Evolutionary conservation across 64 coral and sea anemone genomes (phyloP).

Genomic region (Montipora cactus): DNA sequence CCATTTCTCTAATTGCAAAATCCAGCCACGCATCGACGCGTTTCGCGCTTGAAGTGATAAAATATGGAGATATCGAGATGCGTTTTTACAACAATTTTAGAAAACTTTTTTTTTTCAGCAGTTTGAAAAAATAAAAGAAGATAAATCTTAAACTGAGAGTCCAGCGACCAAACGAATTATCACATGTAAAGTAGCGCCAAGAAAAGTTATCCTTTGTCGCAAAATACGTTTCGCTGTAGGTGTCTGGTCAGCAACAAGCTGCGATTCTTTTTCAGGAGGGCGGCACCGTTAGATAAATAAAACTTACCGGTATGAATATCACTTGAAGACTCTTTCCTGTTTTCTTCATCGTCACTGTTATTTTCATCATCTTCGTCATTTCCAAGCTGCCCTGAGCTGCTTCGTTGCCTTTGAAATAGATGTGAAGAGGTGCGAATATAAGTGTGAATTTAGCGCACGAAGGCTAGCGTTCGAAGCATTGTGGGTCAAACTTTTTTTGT

Average conservation of each 20-base stretch:
- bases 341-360: conserved; percentile 68
- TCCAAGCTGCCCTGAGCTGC: conserved; percentile 4
- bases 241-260: neutral
- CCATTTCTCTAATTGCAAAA: neutral
- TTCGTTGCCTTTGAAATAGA: conserved; percentile 55
- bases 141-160: neutral
- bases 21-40: neutral
- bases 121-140: neutral
- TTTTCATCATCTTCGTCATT: conserved; percentile 66
- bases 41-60: neutral
- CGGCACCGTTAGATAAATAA: neutral
- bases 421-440: conserved; percentile 30
- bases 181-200: neutral
- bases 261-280: conserved; percentile 33
- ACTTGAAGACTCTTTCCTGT: conserved; percentile 2
- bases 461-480: conserved; percentile 22
- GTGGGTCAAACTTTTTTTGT: conserved; percentile 40
- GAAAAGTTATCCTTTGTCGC: neutral
- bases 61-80: neutral
- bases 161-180: neutral
- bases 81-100: neutral
- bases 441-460: conserved; percentile 57
- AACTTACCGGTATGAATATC: conserved; percentile 26
- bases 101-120: too few species aligned
- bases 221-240: neutral